Evolutionary conservation across 2,888 invertebrate genomes (phyloP), one percentile per base, ranked within the genome.

Genomic region (Theretra japonica): DNA sequence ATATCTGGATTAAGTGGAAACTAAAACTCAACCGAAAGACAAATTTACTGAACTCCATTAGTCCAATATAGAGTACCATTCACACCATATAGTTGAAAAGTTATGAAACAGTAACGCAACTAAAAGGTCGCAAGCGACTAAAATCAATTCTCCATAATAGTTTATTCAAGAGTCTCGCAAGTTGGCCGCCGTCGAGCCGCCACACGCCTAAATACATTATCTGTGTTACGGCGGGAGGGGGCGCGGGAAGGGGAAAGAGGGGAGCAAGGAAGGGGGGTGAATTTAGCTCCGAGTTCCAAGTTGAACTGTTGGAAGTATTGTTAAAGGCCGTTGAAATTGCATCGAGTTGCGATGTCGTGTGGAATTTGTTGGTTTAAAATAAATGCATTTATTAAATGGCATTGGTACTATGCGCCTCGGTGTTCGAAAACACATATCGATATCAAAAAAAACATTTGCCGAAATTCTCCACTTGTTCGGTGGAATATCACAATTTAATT

Each of bases 131-230:
- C 48, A 41, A 62, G 65, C 41, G 23, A 23, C 23, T 48, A 48
- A 65, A 65, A 65, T 65, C 65, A 65, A 65, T 65, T 65, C 23
- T 48, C 48, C 65, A 65, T 48, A 48, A 65, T 65, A 65, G 65
- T 65, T 65, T 65, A 65, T 65, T 65, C 65, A 65, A 65, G 65
- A 65, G 48, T 48, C 23, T 65, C 41, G 48, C 65, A 48, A 65
- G 23, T 62, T 62, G 33, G 21, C 21, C 17, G 48, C 23, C 60
- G 60, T n/a, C 30, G 30, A 41, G 65, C 41, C 65, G 65, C 23
- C 30, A 5, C 60, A 17, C 41, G 33, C 23, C 65, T 65, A 65
- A 65, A 65, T 48, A 65, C 65, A 48, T 65, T 65, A 65, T 48
- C 65, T 41, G 65, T 65, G 65, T 65, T 41, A 48, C 65, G 25